A percentile compares a stretch with the other conserved stretches of the same genome.
phyloP scores from a whole-genome alignment of 2,888 invertebrate species.

The Caprella mutica region DNA sequence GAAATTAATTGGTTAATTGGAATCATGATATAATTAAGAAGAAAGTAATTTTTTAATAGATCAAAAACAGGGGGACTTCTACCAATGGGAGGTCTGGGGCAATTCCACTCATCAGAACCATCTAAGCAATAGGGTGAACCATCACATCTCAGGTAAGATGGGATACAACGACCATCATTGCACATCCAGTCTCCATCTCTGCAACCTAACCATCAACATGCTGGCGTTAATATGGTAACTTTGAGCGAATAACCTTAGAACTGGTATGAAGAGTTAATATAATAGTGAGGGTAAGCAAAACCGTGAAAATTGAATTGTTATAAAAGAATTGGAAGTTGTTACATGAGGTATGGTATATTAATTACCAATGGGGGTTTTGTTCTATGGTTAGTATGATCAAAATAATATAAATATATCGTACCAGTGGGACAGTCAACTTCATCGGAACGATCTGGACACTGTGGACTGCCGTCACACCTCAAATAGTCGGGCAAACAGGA shows the following conservation, averaged over 20 bases:
- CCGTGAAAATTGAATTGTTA: too few relatives aligned
- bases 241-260: background rate
- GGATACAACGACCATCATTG: constrained; percentile 26
- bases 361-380: too few relatives aligned
- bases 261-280: background rate
- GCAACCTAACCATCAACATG: background rate
- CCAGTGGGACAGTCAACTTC: constrained; percentile 49
- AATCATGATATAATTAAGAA: too few relatives aligned
- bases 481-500: constrained; percentile 56
- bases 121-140: constrained; percentile 21
- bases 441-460: constrained; percentile 53
- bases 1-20: too few relatives aligned
- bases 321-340: too few relatives aligned
- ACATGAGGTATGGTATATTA: too few relatives aligned
- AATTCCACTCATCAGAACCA: constrained; percentile 20
- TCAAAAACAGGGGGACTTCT: background rate
- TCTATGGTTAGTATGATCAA: too few relatives aligned
- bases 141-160: constrained; percentile 17
- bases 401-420: background rate
- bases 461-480: constrained; percentile 52
- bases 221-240: too few relatives aligned
- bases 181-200: constrained; percentile 15
- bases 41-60: too few relatives aligned
- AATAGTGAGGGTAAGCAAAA: too few relatives aligned
- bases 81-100: background rate